Evolutionary conservation across 2,888 invertebrate genomes (phyloP), one percentile per base, ranked within the genome.

Genomic region (Thyatira batis): DNA sequence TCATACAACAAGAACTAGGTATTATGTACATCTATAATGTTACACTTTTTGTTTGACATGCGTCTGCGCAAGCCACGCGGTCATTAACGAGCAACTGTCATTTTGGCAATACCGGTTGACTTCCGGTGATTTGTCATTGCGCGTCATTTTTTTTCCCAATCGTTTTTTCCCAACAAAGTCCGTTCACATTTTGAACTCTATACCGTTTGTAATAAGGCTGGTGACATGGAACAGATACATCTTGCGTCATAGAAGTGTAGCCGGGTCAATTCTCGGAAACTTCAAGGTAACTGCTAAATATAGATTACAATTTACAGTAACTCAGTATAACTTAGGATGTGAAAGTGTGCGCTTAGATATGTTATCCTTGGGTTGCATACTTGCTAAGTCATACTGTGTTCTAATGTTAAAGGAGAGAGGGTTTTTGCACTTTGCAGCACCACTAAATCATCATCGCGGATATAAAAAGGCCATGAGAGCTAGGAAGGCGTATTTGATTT

Each of bases 71-170:
- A 5, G 6, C 17, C 33, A 13, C 33, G 13, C 11, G 33, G 3
- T n/a, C 33, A 25, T 44, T 44, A 44, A 11, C 21, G 28, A 39
- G 46, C 39, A 28, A 54, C 57, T 58, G 50, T 50, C 28, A 45
- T 50, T 51, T 61, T 63, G 63, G 61, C 63, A 60, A 39, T 48
- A 50, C 33, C 49, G 17, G 13, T 30, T n/a, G 8, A 54, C 55
- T 44, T 63, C 65, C 63, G 60, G 61, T 57, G 51, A 60, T 67
- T 58, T 60, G 65, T 67, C 63, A 65, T 48, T 48, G 20, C 48
- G 9, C 25, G 27, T 48, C 48, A 48, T 27, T 17, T 20, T 25
- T 33, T 28, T 13, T 27, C 27, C 48, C 20, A 20, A 48, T 13
- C 17, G 3, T 48, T 48, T 25, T 48, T 48, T 17, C 46, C 13